Percentiles rank a stretch among this genome's conserved stretches.
phyloP scores from a whole-genome alignment of 2,797 vertebrate genomes.

The Dermochelys coriacea region DNA sequence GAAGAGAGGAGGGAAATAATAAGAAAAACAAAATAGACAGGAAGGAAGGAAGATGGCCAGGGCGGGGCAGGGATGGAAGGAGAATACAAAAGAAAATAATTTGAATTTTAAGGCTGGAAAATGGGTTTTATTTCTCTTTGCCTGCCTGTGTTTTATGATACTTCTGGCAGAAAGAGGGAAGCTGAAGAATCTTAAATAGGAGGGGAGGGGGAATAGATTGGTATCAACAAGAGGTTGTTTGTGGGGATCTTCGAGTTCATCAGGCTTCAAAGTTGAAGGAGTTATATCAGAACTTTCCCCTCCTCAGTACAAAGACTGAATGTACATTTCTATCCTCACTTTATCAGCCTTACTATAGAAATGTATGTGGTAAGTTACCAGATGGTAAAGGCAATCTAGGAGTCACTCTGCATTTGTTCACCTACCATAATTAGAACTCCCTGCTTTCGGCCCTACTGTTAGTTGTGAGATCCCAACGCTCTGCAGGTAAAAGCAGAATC shows the following conservation, averaged over 20 bases:
- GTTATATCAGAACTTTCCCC: background rate
- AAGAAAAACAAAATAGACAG: background rate
- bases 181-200: background rate
- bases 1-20: background rate
- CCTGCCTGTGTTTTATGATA: background rate
- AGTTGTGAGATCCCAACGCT: background rate
- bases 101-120: background rate
- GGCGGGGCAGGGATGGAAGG: background rate
- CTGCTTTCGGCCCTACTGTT: background rate
- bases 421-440: background rate
- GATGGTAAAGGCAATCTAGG: background rate
- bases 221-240: background rate
- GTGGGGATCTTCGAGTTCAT: background rate
- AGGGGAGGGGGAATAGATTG: background rate
- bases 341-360: background rate
- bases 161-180: background rate
- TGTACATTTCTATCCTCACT: background rate
- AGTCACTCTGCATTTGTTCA: background rate
- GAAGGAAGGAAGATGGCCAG: background rate
- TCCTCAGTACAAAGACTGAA: too few species aligned
- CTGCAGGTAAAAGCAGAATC: background rate
- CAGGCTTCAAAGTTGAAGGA: background rate
- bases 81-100: background rate
- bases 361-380: background rate
- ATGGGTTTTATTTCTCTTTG: background rate